Evolutionary conservation across 2,113 vertebrate species (phyloP), one percentile per base, ranked within the genome.

Genomic region (Atractosteus spatula): DNA sequence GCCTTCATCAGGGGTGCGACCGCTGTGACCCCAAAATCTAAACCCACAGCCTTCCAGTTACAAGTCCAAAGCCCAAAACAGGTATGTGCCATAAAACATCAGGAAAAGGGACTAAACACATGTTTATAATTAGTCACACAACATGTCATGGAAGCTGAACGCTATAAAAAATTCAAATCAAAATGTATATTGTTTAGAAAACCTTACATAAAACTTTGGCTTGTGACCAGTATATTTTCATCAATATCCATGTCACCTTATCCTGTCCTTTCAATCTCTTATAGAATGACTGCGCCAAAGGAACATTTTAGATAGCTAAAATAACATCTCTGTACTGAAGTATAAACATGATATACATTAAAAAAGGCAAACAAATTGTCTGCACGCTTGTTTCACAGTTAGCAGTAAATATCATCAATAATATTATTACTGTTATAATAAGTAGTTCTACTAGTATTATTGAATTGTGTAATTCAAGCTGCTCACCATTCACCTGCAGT

Each of bases 321-420:
- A 81, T 74, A 74, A 41, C 65, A 78, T 75, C 69, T 79, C 56
- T 17, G 73, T 80, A 79, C 65, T 72, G 72, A 70, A 62, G 16
- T 91, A 91, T 89, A 82, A 89, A 91, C 85, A 89, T 74, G 82
- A 87, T 91, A 82, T 90, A 89, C 88, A 91, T 66, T 75, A 80
- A 66, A 80, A 78, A 84, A 57, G 29, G 41, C 62, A 74, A 78
- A 69, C 45, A 59, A 7, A 3, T 74, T 2, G 71, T 75, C 79
- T 67, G 64, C 74, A 70, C 82, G 29, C 29, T 81, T 86, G 71
- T 83, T 90, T 92, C 91, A 91, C 90, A 91, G 90, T 91, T 86
- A 85, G 84, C 86, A 82, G 84, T 82, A 79, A 79, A 86, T 82
- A 83, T 76, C 82, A 65, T 65, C 29, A 43, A 17, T 65, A 84